These are phyloP conservation scores for Pachymerium ferrugineum DNA, from an alignment of 2,888 invertebrate genomes.

Conservation along the genomic window DNA sequence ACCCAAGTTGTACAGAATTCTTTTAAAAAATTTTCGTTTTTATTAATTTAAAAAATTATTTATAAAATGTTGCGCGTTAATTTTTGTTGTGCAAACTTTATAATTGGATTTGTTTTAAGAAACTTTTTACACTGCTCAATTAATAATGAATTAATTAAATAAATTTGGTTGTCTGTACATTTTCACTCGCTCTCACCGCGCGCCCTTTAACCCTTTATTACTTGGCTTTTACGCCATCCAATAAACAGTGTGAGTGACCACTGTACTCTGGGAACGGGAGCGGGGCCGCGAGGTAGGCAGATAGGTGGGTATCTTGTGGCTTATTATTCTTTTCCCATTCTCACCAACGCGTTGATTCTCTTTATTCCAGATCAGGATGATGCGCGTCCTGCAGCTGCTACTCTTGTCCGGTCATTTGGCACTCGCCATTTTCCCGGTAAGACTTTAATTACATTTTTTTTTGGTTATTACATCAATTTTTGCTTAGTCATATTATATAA, in stretches of 20 bases:
- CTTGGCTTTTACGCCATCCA: constrained; percentile 9
- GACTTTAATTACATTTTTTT: not conserved
- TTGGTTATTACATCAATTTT: too few species aligned
- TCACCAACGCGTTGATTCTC: constrained; percentile 8
- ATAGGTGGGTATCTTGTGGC: constrained; percentile 12
- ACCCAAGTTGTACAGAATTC: too few species aligned
- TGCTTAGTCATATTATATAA: too few species aligned
- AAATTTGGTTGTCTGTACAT: not conserved
- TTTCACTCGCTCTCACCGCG: not conserved
- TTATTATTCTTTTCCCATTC: constrained; percentile 14
- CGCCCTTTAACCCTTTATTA: not conserved
- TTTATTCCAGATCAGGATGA: constrained; percentile 19
- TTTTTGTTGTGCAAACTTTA: too few species aligned
- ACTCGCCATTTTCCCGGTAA: not conserved
- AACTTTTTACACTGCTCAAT: not conserved
- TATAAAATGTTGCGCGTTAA: too few species aligned
- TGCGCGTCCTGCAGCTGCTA: not conserved
- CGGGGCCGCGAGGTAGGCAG: constrained; percentile 10
- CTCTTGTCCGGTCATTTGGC: not conserved
- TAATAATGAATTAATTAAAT: not conserved
- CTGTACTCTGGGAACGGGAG: constrained; percentile 3
- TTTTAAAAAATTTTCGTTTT: not conserved
- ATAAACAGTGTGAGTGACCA: constrained; percentile 18
- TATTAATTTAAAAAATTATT: not conserved
- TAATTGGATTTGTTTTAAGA: not conserved